phyloP scores from a whole-genome alignment of 1,140 invertebrate species.

The Copidosoma floridanum region DNA sequence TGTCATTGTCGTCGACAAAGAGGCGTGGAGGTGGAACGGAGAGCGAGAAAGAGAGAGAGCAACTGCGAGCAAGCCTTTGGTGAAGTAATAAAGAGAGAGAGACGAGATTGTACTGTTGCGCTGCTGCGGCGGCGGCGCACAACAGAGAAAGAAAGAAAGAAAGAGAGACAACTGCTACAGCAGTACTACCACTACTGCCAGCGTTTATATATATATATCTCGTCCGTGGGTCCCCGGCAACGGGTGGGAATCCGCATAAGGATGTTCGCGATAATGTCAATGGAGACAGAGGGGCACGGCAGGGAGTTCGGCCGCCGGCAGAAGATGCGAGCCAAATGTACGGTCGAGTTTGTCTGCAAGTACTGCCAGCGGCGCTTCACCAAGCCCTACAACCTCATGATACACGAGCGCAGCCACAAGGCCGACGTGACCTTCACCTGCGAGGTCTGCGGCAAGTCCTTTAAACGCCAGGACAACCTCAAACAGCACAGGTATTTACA shows the following conservation, averaged over 20 bases:
- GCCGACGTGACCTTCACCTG: conserved; percentile 96
- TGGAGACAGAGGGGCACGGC: conserved; percentile 86
- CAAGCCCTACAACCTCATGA: conserved; percentile 99
- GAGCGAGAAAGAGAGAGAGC: conserved; percentile 21
- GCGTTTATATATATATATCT: conserved; percentile 46
- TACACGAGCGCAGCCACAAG: conserved; percentile 98
- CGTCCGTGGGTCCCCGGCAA: conserved; percentile 44
- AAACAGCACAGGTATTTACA: conserved; percentile 96
- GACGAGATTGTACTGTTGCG: neutral
- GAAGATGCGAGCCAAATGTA: conserved; percentile 89
- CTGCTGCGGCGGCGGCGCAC: too few species aligned
- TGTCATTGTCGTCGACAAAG: too few species aligned
- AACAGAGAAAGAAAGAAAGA: conserved; percentile 22
- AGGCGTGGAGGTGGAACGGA: too few species aligned
- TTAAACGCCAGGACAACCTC: conserved; percentile 94
- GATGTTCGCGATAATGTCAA: conserved; percentile 75
- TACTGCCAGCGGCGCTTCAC: conserved; percentile 98
- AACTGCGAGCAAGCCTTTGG: neutral
- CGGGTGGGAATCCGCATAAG: conserved; percentile 58
- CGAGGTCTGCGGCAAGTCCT: conserved; percentile 97
- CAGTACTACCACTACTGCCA: conserved; percentile 39
- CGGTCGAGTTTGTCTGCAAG: conserved; percentile 93
- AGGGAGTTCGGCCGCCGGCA: conserved; percentile 81
- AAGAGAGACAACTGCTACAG: conserved; percentile 29
- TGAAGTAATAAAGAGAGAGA: neutral